phyloP scores from a whole-genome alignment of 2,113 vertebrate genomes.

The Bungarus multicinctus region DNA sequence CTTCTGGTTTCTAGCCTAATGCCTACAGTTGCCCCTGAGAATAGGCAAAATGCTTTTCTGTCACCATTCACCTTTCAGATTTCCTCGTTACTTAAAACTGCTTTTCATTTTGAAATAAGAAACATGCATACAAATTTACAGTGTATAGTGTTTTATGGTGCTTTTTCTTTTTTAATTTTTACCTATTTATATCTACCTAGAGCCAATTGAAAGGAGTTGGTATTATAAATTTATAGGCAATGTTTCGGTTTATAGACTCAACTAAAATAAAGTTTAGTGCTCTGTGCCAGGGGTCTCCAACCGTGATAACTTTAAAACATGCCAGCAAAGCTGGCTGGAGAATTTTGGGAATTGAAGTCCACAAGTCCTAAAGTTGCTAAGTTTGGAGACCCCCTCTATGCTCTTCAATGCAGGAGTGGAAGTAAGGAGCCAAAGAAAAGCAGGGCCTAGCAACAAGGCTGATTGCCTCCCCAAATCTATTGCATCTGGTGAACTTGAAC shows the following conservation, averaged over 20 bases:
- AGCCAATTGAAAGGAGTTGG: not conserved
- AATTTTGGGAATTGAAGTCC: too few relatives aligned
- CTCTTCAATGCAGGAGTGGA: not conserved
- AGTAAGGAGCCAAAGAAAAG: not conserved
- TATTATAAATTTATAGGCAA: not conserved
- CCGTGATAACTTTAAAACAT: too few relatives aligned
- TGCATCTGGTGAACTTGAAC: slow-evolving; percentile 6
- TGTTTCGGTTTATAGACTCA: not conserved
- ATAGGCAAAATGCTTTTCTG: not conserved
- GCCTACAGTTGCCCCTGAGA: not conserved
- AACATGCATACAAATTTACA: not conserved
- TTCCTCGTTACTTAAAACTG: not conserved
- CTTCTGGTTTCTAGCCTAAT: not conserved
- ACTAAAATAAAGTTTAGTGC: not conserved
- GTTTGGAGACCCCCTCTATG: too few relatives aligned
- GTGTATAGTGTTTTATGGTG: not conserved
- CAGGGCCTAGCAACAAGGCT: not conserved
- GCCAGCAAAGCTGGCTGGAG: too few relatives aligned
- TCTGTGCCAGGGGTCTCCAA: too few relatives aligned
- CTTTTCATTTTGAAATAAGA: not conserved
- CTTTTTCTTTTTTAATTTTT: not conserved
- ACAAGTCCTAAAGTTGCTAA: too few relatives aligned
- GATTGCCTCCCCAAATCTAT: not conserved
- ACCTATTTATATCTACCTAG: not conserved
- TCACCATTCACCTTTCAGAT: not conserved